Evolutionary conservation across 2,113 vertebrate species (phyloP).

Genomic region (Trinectes maculatus): DNA sequence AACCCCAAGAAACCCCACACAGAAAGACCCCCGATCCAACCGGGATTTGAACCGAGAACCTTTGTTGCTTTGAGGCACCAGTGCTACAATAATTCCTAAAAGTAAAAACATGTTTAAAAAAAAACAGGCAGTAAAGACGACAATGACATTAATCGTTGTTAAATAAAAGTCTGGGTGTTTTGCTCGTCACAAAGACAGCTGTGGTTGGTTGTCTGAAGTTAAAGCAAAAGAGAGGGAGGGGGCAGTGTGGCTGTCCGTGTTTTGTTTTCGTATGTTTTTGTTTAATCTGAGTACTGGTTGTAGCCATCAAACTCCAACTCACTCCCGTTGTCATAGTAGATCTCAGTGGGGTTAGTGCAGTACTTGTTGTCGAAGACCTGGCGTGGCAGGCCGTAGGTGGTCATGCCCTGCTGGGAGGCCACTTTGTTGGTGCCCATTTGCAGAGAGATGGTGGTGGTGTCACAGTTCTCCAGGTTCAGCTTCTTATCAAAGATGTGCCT

Average conservation of each 20-base stretch:
- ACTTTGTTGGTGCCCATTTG: conserved; percentile 98
- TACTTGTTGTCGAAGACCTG: conserved; percentile 96
- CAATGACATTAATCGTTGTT: conserved; percentile 29
- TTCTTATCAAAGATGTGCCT: conserved; percentile 94
- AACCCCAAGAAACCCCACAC: no score
- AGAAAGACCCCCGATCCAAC: no score
- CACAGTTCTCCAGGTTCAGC: conserved; percentile 91
- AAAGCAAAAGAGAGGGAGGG: conserved; percentile 28
- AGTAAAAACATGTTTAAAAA: conserved; percentile 39
- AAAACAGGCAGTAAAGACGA: conserved; percentile 20
- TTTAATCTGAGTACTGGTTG: conserved; percentile 88
- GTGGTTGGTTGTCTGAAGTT: conserved; percentile 43
- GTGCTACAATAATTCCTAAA: conserved; percentile 5
- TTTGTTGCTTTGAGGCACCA: no score
- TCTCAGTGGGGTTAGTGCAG: conserved; percentile 78
- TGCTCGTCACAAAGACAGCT: conserved; percentile 41
- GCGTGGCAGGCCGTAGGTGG: conserved; percentile 91
- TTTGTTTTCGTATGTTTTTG: neutral
- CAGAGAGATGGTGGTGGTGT: conserved; percentile 89
- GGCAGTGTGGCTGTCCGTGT: conserved; percentile 36
- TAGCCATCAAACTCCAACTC: conserved; percentile 84
- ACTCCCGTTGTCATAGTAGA: conserved; percentile 77
- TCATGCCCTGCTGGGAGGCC: conserved; percentile 94
- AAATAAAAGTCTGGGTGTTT: conserved; percentile 59
- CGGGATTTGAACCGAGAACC: no score